phyloP scores from a whole-genome alignment of 2,797 vertebrate species.

The Columba guinea region DNA sequence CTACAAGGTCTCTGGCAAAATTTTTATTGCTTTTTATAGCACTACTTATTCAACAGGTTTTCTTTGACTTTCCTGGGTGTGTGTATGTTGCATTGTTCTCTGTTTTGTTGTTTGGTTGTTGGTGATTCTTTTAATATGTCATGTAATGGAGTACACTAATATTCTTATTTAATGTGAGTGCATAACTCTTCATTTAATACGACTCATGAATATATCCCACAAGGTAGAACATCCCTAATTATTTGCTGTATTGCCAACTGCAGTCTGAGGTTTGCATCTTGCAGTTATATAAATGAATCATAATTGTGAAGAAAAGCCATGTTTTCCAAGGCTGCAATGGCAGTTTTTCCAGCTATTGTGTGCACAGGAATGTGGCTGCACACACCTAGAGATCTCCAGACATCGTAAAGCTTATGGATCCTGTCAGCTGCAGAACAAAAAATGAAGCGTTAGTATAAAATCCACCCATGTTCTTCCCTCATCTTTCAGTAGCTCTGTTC shows the following conservation, averaged over 20 bases:
- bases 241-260: neutral
- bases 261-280: neutral
- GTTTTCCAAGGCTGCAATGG: neutral
- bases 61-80: neutral
- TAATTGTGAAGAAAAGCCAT: neutral
- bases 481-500: neutral
- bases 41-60: neutral
- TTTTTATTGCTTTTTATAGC: neutral
- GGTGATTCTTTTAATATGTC: neutral
- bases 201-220: neutral
- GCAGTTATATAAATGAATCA: neutral
- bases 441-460: neutral
- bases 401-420: neutral
- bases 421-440: neutral
- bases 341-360: neutral
- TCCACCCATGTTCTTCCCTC: neutral
- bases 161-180: neutral
- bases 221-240: neutral
- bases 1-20: neutral
- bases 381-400: neutral
- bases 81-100: neutral
- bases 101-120: neutral
- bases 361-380: neutral
- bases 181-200: neutral
- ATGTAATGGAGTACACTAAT: neutral